Evolutionary conservation across 2,797 vertebrate species (phyloP).

Genomic region (Betta splendens): DNA sequence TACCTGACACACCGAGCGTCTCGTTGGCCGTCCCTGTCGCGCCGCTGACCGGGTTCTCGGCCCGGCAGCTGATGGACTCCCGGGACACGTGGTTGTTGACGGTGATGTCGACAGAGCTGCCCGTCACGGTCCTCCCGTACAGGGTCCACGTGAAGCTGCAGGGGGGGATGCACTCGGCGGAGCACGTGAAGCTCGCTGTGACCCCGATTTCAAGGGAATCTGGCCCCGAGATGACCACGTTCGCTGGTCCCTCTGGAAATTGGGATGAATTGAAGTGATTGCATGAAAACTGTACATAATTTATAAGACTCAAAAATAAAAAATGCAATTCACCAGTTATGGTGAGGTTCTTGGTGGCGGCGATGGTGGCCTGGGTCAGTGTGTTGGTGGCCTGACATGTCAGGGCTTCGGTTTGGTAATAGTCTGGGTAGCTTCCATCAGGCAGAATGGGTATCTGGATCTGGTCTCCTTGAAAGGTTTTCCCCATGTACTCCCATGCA

Average conservation of each 20-base stretch:
- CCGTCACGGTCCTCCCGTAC: slow-evolving; percentile 19
- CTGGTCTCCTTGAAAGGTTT: slow-evolving; percentile 7
- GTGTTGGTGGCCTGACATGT: slow-evolving; percentile 40
- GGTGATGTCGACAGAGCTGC: slow-evolving; percentile 22
- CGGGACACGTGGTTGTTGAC: slow-evolving; percentile 12
- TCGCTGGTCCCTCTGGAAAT: slow-evolving; percentile 41
- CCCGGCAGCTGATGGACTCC: slow-evolving; percentile 44
- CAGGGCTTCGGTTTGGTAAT: slow-evolving; percentile 15
- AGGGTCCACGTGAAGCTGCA: slow-evolving; percentile 46
- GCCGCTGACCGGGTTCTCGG: slow-evolving; percentile 16
- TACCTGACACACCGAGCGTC: slow-evolving; percentile 42
- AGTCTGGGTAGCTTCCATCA: background rate
- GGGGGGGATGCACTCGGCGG: slow-evolving; percentile 36
- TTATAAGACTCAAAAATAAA: too few relatives aligned
- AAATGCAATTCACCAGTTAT: slow-evolving; percentile 44
- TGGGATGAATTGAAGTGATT: background rate
- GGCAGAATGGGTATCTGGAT: slow-evolving; percentile 19
- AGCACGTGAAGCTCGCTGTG: slow-evolving; percentile 29
- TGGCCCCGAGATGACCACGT: slow-evolving; percentile 38
- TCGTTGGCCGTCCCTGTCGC: background rate
- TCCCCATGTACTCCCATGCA: slow-evolving; percentile 38
- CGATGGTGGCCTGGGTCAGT: background rate
- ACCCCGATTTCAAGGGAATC: slow-evolving; percentile 34
- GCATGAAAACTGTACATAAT: background rate
- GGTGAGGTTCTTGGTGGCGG: slow-evolving; percentile 8